Percentiles rank a stretch among this genome's conserved stretches.
phyloP scores from a whole-genome alignment of 1,140 invertebrate species.

The Halyomorpha halys region DNA sequence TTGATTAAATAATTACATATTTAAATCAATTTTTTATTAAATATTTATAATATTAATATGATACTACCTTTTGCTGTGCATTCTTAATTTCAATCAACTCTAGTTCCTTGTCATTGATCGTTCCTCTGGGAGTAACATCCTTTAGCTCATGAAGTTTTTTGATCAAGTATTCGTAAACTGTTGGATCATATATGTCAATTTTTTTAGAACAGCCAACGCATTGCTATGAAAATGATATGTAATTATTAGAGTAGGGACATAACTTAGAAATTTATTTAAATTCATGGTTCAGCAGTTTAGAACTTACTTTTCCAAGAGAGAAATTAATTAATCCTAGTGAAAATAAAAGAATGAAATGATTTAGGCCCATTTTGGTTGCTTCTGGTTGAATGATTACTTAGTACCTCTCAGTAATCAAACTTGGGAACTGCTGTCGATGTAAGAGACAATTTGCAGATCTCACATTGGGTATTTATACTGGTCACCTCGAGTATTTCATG shows the following conservation, averaged over 20 bases:
- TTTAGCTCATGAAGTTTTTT: not conserved
- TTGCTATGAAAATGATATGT: too few relatives aligned
- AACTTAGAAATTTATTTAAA: not conserved
- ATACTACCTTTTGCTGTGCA: not conserved
- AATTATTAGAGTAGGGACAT: not conserved
- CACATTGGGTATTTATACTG: too few relatives aligned
- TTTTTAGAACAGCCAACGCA: not conserved
- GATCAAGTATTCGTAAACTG: not conserved
- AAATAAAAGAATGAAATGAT: not conserved
- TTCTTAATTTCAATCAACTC: not conserved
- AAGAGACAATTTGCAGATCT: too few relatives aligned
- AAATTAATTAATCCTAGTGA: not conserved
- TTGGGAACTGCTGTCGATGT: too few relatives aligned
- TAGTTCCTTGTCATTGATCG: not conserved
- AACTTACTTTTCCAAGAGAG: not conserved
- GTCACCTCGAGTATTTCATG: too few relatives aligned
- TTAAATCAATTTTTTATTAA: too few relatives aligned
- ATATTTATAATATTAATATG: too few relatives aligned
- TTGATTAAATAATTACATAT: too few relatives aligned
- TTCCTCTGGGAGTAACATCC: not conserved
- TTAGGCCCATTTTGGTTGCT: not conserved
- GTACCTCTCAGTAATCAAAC: too few relatives aligned
- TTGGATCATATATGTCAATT: not conserved
- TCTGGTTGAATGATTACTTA: not conserved
- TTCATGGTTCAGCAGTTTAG: not conserved